phyloP scores from a whole-genome alignment of 1,140 invertebrate species.

The Caenorhabditis briggsae region DNA sequence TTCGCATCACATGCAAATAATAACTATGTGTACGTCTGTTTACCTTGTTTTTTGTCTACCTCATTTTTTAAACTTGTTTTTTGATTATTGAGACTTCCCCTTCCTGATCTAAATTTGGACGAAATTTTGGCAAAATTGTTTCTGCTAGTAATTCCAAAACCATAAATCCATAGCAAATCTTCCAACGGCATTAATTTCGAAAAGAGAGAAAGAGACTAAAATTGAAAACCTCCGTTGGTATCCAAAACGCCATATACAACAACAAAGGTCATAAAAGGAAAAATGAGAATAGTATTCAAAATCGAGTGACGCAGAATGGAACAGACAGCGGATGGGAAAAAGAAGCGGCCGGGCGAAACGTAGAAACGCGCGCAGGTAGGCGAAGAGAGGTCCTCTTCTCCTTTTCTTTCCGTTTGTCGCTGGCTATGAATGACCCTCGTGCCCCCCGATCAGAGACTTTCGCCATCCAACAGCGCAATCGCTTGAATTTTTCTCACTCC shows the following conservation, averaged over 20 bases:
- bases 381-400: neutral
- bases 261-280: conserved; percentile 55
- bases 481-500: conserved; percentile 47
- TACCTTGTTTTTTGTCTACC: neutral
- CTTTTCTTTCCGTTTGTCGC: conserved; percentile 42
- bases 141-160: too few species aligned
- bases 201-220: conserved; percentile 19
- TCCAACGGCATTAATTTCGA: conserved; percentile 22
- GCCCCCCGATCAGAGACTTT: conserved; percentile 38
- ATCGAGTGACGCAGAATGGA: conserved; percentile 23
- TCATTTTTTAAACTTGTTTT: neutral
- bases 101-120: too few species aligned
- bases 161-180: neutral
- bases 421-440: conserved; percentile 34
- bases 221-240: conserved; percentile 41
- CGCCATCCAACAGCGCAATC: conserved; percentile 19
- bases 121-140: neutral
- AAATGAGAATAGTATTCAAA: neutral
- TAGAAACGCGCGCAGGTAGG: conserved; percentile 52
- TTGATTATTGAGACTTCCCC: conserved; percentile 10
- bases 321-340: conserved; percentile 13
- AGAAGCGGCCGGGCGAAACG: conserved; percentile 49
- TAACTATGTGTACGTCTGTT: conserved; percentile 6
- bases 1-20: conserved; percentile 20
- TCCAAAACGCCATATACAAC: conserved; percentile 51